Evolutionary conservation across 2,888 invertebrate species (phyloP), one percentile per base, ranked within the genome.

Genomic region (Pterostichus madidus): DNA sequence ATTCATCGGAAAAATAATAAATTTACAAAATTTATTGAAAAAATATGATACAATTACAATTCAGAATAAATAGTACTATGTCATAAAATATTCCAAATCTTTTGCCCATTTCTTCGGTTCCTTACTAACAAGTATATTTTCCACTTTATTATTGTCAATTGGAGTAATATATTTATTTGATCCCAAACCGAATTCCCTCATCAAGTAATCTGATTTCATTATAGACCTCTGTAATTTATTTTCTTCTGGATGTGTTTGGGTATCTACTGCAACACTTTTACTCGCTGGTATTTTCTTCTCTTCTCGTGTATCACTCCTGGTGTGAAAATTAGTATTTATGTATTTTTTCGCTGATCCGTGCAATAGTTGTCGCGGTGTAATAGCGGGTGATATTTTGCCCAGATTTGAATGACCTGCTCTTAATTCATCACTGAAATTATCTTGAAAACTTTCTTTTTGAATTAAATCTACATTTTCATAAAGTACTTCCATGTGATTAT

Each of bases 121-220:
- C 17, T 32, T 7, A 17, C 5, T 11, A 13, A 6, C 17, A 59
- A 35, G 15, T 77, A 5, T 52, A 78, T 8, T 49, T 4, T 52
- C 7, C 13, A 13, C 17, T 44, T 44, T 32, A 39, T 6, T 49
- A 8, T 17, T 32, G 7, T 8, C 8, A 24, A 15, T 11, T 32
- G n/a, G 3, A 24, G 52, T 8, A 31, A 8, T 13, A 35, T 35
- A 32, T 8, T 53, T 35, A 49, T 53, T 31, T 7, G 52, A 2
- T 1, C 24, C 17, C 13, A 68, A 31, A 13, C 71, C 75, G 64
- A 83, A 83, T 52, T 83, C 83, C 53, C 52, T 83, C 77, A 15
- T 83, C 15, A 83, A 83, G 68, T 77, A 83, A 83, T 77, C 77
- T 0, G 83, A 83, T 39, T 77, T 83, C 77, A 83, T 52, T 5